phyloP scores from a whole-genome alignment of 2,113 vertebrate genomes.

The Pterocles orientalis region DNA sequence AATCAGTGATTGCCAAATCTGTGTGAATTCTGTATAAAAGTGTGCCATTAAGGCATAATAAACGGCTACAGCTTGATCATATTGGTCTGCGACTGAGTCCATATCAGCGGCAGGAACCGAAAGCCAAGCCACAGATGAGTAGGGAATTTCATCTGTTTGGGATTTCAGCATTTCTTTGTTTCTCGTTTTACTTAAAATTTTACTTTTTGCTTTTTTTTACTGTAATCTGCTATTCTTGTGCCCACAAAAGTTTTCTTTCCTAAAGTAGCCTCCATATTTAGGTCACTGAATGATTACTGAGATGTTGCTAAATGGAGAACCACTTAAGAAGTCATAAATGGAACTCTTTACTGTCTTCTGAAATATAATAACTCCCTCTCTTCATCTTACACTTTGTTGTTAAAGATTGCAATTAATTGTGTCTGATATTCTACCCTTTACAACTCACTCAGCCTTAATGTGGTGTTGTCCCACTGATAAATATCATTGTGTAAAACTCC shows the following conservation, averaged over 20 bases:
- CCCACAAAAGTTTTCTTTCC: background rate
- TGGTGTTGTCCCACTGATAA: background rate
- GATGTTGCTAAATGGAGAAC: background rate
- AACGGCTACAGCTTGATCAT: too few species aligned
- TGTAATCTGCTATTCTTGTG: background rate
- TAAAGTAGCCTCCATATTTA: background rate
- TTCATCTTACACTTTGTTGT: background rate
- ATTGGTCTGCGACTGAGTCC: too few species aligned
- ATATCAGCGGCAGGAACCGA: too few species aligned
- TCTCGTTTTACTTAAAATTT: background rate
- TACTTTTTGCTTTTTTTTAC: background rate
- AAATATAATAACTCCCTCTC: background rate
- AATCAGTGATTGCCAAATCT: too few species aligned
- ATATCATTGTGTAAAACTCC: background rate
- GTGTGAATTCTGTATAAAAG: too few species aligned
- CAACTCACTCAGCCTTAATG: background rate
- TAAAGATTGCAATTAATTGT: background rate
- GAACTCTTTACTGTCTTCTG: background rate
- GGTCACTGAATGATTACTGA: background rate
- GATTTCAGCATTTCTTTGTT: background rate
- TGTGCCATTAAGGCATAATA: too few species aligned
- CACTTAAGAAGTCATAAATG: background rate
- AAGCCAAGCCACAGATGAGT: background rate
- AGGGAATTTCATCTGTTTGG: background rate
- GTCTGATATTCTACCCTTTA: background rate